Conservation (phyloP, 1,140 invertebrate species). For the Aphidius gifuensis region DNA sequence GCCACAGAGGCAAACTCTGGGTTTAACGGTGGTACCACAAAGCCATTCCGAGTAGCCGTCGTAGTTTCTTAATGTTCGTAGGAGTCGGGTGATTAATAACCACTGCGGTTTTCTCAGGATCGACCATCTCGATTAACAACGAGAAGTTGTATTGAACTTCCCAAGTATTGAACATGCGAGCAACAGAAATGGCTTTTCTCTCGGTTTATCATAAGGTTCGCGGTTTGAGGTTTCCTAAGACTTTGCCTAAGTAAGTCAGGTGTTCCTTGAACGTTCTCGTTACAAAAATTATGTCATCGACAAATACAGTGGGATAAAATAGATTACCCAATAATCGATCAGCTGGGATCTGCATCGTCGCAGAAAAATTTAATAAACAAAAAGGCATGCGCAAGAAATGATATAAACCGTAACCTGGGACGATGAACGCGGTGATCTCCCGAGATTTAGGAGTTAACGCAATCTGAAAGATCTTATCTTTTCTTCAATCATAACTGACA, state of each 20-base stretch:
- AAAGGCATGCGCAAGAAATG: conserved; percentile 42
- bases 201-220: conserved; percentile 31
- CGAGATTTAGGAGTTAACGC: too few relatives aligned
- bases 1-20: conserved; percentile 37
- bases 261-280: conserved; percentile 43
- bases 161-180: conserved; percentile 40
- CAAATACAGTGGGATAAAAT: conserved; percentile 32
- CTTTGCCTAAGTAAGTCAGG: conserved; percentile 28
- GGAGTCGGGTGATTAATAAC: conserved; percentile 32
- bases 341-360: conserved; percentile 43
- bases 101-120: conserved; percentile 36
- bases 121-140: conserved; percentile 38
- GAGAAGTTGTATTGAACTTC: too few relatives aligned
- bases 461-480: too few relatives aligned
- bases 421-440: conserved; percentile 48
- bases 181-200: conserved; percentile 42
- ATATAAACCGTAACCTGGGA: conserved; percentile 33
- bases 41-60: conserved; percentile 47
- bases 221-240: conserved; percentile 23
- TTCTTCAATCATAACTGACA: too few relatives aligned
- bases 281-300: conserved; percentile 41
- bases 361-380: conserved; percentile 43
- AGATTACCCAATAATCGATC: conserved; percentile 39
- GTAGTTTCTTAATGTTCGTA: conserved; percentile 41
- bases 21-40: conserved; percentile 47